A percentile compares a stretch with the other conserved stretches of the same genome.
Conservation (phyloP, 2,888 invertebrate genomes). For the Tachystola acroxantha region DNA sequence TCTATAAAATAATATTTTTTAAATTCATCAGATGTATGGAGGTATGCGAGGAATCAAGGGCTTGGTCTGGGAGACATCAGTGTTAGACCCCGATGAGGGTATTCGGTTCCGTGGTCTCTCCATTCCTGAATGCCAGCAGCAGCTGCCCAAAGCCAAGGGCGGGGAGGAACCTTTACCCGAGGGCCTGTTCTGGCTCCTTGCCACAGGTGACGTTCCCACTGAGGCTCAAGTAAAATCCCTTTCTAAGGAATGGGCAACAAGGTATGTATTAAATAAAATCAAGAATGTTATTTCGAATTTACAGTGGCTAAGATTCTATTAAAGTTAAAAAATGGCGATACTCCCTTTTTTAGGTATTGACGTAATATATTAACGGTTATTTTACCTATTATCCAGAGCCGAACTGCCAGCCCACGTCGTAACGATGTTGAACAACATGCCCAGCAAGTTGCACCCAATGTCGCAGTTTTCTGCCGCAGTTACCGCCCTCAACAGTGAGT, state of each 20-base stretch:
- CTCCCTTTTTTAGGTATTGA: not conserved
- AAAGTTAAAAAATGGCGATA: not conserved
- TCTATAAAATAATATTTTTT: too few species aligned
- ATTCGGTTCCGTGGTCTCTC: conserved; percentile 96
- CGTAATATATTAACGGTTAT: too few species aligned
- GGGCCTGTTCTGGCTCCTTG: conserved; percentile 88
- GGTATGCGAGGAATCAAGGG: conserved; percentile 98
- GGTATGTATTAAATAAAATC: conserved; percentile 41
- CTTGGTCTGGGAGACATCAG: conserved; percentile 96
- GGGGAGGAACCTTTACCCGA: conserved; percentile 87
- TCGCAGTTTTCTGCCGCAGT: conserved; percentile 95
- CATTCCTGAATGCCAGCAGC: conserved; percentile 88
- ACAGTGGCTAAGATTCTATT: too few species aligned
- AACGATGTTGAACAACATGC: conserved; percentile 94
- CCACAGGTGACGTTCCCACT: conserved; percentile 86
- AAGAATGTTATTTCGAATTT: too few species aligned
- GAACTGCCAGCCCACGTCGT: conserved; percentile 95
- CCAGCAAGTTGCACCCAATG: conserved; percentile 94
- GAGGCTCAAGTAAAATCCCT: conserved; percentile 83
- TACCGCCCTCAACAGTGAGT: conserved; percentile 94
- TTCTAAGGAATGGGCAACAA: conserved; percentile 89
- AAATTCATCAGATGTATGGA: conserved; percentile 87
- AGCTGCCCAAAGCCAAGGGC: conserved; percentile 83
- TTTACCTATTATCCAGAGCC: conserved; percentile 75
- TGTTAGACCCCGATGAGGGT: conserved; percentile 96